Base-by-base conservation (phyloP, 2,888 invertebrate genomes). In the Hydrotaea diabolus region DNA sequence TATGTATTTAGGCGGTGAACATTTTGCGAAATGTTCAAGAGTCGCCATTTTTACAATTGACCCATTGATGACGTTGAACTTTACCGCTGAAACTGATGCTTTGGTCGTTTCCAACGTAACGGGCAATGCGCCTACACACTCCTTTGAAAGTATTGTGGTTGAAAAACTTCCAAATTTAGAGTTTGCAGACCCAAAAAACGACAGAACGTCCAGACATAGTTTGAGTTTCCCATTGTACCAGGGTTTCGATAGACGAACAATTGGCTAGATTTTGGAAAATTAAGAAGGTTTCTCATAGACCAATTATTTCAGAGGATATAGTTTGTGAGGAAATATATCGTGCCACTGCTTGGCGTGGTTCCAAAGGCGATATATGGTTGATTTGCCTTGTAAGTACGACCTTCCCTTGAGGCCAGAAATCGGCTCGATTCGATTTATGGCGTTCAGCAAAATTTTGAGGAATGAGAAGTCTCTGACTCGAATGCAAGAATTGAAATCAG, bases 261-360 rank as follows among this genome's bases (percentile, higher is more conserved):
- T 59, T 73, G n/a, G 5, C 49, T 11, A 26, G 31, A 21, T 66
- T 64, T 43, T 79, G 78, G 73, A 79, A 21, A n/a, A 36, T 79
- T 21, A 39, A 79, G 17, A 73, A 79, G 23, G 64, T 79, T 13
- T 31, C 66, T 15, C 19, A 5, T 2, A 36, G 55, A 53, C 64
- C 21, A 15, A 36, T 36, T 5, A 7, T 73, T 53, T 79, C 73
- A 8, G 59, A 73, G n/a, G 36, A 78, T 53, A 43, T 59, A 69
- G 17, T 43, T n/a, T 77, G 77, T 26, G 77, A 77, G 26, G 43
- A 77, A 26, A 77, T 78, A 4, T 78, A 59, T 62, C 31, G 17
- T 9, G 39, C 71, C 36, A 78, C 62, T 11, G 64, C 64, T 11
- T 8, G 49, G 1, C 13, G 62, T 7, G n/a, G 5, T n/a, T n/a